These are phyloP conservation scores for Carettochelys insculpta DNA, from an alignment of 2,113 vertebrate genomes.

Conservation along the genomic window DNA sequence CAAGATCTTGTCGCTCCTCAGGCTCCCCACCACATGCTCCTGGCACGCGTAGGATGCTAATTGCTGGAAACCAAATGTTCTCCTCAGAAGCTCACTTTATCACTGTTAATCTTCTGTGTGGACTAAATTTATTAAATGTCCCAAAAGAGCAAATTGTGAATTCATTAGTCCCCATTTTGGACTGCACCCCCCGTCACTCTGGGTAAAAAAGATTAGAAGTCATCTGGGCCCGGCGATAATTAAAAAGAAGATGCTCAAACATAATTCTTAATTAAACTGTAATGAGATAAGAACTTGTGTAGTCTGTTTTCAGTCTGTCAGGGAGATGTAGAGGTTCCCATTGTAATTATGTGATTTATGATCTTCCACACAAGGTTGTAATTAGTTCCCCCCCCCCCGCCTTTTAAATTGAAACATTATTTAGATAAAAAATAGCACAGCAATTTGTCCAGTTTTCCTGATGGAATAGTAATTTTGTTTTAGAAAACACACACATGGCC, in stretches of 20 bases:
- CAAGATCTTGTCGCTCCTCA: accelerated
- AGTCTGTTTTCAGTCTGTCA: slow-evolving; percentile 45
- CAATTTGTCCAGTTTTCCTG: slow-evolving; percentile 21
- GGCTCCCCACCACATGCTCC: background rate
- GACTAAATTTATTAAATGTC: slow-evolving; percentile 73
- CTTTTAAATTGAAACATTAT: slow-evolving; percentile 55
- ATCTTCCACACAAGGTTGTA: slow-evolving; percentile 76
- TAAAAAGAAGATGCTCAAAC: slow-evolving; percentile 86
- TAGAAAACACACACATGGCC: too few species aligned
- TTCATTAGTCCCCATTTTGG: slow-evolving; percentile 71
- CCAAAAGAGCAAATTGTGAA: slow-evolving; percentile 72
- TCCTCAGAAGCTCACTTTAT: slow-evolving; percentile 64
- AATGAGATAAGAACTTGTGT: slow-evolving; percentile 86
- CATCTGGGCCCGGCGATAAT: slow-evolving; percentile 83
- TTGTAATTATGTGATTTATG: slow-evolving; percentile 86
- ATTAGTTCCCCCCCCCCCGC: slow-evolving; percentile 63
- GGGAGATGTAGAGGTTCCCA: slow-evolving; percentile 67
- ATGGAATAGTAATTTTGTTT: background rate
- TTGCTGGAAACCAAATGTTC: slow-evolving; percentile 68
- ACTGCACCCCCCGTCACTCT: slow-evolving; percentile 50
- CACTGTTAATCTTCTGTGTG: slow-evolving; percentile 51
- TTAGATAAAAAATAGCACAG: slow-evolving; percentile 1
- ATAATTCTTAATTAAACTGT: slow-evolving; percentile 93
- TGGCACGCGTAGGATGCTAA: background rate
- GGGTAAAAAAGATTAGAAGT: slow-evolving; percentile 77